Evolutionary conservation across 2,113 vertebrate species (phyloP), one percentile per base, ranked within the genome.

Genomic region (Salvelinus sp.): DNA sequence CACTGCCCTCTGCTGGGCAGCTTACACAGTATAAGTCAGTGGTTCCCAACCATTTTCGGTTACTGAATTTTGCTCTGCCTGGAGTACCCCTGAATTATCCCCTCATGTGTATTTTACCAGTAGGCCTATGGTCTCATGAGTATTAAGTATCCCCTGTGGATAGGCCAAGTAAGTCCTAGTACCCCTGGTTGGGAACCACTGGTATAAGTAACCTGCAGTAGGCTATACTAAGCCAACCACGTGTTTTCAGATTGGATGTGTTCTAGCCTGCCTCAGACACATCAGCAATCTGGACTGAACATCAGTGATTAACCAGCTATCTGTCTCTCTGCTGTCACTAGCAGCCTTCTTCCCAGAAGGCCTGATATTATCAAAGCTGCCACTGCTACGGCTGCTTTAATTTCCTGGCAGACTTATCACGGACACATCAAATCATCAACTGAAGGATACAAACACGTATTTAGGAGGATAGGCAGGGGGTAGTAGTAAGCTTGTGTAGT

Each of bases 1-100:
- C 79, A 54, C 83, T 87, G 86, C 87, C 79, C 80, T 70, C 88
- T 85, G 77, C 78, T 85, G 88, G 85, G 76, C 20, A 18, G 1
- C 78, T 72, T 3, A 70, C 23, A 57, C 16, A 76, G 47, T 76
- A 6, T 10, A 38, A 44, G 38, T 44, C 38, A 44, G 38, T 44
- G 9, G 38, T 44, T 44, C 38, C 38, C 2, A 44, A 44, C 2
- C 9, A 12, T 44, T 44, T 44, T 44, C 0, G 2, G 38, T 44
- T 10, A 44, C 38, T 44, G 38, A 44, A 44, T 44, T 44, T 44
- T 44, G 38, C 38, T 44, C 9, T 44, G 7, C 9, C 38, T 10
- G 38, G 38, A 44, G 2, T 44, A 2, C 9, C 9, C 38, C 2
- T 44, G 9, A 44, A 44, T 9, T 10, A 44, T 9, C 38, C 9